Evolutionary conservation across 1,140 invertebrate species (phyloP), one percentile per base, ranked within the genome.

Genomic region (Diabrotica undecimpunctata): DNA sequence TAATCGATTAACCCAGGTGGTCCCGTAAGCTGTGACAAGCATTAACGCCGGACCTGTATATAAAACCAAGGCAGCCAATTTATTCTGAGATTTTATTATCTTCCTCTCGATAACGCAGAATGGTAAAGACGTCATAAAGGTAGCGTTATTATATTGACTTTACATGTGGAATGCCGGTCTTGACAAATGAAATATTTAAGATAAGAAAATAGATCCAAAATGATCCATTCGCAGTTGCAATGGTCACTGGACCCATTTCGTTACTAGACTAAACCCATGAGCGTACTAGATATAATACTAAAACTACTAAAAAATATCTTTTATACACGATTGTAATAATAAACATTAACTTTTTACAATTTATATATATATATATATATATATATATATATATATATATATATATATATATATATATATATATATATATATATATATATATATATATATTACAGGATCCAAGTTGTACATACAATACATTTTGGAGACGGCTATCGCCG

Each of bases 151-250:
- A 57, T 57, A 57, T 57, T 37, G 55, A 57, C 55, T 37, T 57
- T 37, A 57, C 55, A 57, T 57, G 55, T 57, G 37, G 38, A 57
- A 37, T 9, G 55, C 55, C 55, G 55, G 25, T 12, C 25, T 57
- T 57, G 55, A 57, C 55, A 57, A 57, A 57, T 57, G 55, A 57
- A 57, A 57, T 57, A 57, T 57, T 57, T 57, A 57, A 57, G 55
- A 57, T 57, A 57, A 57, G 55, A 57, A 12, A 57, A 57, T 57
- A 57, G 35, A 36, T 37, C 55, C 55, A 35, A 57, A 57, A 57
- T 57, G 55, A 38, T 57, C 25, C 55, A 57, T 57, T 57, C 55
- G 11, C 11, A 57, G 55, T 57, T 57, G 55, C 38, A 38, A 12
- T 38, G 25, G 55, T 0, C 38, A 37, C 36, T 37, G 25, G 37